phyloP scores from a whole-genome alignment of 2,797 vertebrate species.

The Pangasius larnaudii region DNA sequence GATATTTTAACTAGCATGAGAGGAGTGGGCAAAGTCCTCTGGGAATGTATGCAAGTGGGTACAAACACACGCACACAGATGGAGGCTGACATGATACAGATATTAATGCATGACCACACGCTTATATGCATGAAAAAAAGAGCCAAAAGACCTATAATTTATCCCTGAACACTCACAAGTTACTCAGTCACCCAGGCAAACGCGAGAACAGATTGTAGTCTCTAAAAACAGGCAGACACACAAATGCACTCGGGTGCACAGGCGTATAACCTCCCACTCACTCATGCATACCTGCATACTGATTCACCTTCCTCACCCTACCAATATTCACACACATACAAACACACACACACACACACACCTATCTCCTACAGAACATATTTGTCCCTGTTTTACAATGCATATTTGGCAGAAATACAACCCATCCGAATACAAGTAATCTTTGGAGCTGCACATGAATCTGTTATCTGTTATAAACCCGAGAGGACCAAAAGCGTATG shows the following conservation, averaged over 20 bases:
- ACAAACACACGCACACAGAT: slow-evolving; percentile 33
- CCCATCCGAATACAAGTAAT: slow-evolving; percentile 63
- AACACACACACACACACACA: not conserved
- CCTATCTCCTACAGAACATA: slow-evolving; percentile 31
- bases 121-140: slow-evolving; percentile 9
- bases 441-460: slow-evolving; percentile 54
- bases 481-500: slow-evolving; percentile 52
- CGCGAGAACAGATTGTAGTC: slow-evolving; percentile 45
- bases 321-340: not conserved
- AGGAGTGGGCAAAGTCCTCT: slow-evolving; percentile 56
- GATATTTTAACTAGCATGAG: slow-evolving; percentile 69
- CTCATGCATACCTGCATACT: slow-evolving; percentile 33
- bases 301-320: slow-evolving; percentile 23
- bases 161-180: slow-evolving; percentile 54
- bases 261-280: slow-evolving; percentile 33
- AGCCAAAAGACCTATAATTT: slow-evolving; percentile 28
- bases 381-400: slow-evolving; percentile 50
- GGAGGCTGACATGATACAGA: slow-evolving; percentile 23
- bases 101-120: slow-evolving; percentile 19
- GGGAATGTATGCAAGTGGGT: slow-evolving; percentile 25
- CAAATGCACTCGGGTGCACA: slow-evolving; percentile 45
- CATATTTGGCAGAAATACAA: slow-evolving; percentile 61
- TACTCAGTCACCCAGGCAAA: slow-evolving; percentile 45
- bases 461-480: slow-evolving; percentile 61
- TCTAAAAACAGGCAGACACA: slow-evolving; percentile 37